Evolutionary conservation across 2,888 invertebrate species (phyloP).

Genomic region (Drosophila stalkeri): DNA sequence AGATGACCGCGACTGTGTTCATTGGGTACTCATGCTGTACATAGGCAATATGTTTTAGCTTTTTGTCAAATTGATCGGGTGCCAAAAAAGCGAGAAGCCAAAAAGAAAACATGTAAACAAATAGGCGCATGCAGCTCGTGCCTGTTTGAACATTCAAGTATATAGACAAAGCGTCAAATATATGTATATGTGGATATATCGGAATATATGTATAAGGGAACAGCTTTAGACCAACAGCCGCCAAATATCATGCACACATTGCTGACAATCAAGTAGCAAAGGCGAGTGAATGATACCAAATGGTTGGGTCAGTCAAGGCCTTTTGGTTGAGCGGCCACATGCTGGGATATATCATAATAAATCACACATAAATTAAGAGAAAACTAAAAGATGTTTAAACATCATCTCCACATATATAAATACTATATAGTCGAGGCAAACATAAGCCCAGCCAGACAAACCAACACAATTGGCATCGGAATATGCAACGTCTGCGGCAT

Average conservation of each 20-base stretch:
- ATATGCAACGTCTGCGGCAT: constrained; percentile 58
- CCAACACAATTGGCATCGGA: constrained; percentile 30
- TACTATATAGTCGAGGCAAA: constrained; percentile 35
- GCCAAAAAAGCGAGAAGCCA: constrained; percentile 65
- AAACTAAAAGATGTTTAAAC: constrained; percentile 31
- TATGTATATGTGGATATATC: constrained; percentile 1
- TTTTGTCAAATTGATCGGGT: constrained; percentile 64
- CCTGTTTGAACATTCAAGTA: constrained; percentile 36
- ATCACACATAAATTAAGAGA: constrained; percentile 45
- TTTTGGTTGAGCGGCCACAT: constrained; percentile 46
- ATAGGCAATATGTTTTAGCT: constrained; percentile 45
- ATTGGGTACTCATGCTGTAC: constrained; percentile 43
- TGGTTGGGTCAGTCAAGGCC: constrained; percentile 31
- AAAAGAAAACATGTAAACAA: constrained; percentile 52
- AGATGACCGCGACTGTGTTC: constrained; percentile 17
- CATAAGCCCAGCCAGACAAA: constrained; percentile 34
- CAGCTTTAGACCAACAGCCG: constrained; percentile 27
- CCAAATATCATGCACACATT: constrained; percentile 51
- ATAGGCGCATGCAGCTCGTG: constrained; percentile 66
- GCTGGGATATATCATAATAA: constrained; percentile 70
- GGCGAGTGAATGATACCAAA: constrained; percentile 50
- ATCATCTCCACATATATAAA: background rate
- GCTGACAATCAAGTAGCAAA: constrained; percentile 26
- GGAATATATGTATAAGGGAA: constrained; percentile 15
- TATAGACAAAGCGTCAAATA: constrained; percentile 41